Conservation (phyloP, 2,888 invertebrate species). For the Endomychus coccineus region DNA sequence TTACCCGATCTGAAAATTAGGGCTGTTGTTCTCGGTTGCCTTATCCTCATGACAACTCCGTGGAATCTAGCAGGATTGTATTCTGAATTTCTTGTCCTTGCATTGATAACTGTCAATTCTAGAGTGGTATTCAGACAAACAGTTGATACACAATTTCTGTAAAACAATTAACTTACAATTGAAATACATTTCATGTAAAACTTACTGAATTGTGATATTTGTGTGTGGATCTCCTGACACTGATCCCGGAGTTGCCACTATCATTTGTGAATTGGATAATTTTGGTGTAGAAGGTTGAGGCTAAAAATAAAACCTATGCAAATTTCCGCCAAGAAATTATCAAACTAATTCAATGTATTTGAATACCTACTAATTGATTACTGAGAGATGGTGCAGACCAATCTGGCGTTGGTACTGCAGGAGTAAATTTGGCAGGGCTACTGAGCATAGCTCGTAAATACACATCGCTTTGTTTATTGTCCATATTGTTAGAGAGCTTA, state of each 20-base stretch:
- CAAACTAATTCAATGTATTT: not conserved
- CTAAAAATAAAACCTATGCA: too few species aligned
- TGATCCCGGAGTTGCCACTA: slow-evolving; percentile 36
- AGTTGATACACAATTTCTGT: slow-evolving; percentile 74
- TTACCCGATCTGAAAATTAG: slow-evolving; percentile 75
- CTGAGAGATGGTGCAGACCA: slow-evolving; percentile 30
- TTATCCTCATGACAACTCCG: slow-evolving; percentile 75
- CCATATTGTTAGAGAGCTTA: too few species aligned
- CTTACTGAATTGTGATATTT: slow-evolving; percentile 44
- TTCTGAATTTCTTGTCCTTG: slow-evolving; percentile 73
- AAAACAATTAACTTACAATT: slow-evolving; percentile 3
- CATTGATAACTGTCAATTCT: slow-evolving; percentile 66
- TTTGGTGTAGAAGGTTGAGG: not conserved
- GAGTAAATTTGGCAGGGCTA: slow-evolving; percentile 38
- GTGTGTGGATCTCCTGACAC: slow-evolving; percentile 48
- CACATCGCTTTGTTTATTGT: slow-evolving; percentile 30
- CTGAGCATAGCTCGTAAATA: slow-evolving; percentile 41
- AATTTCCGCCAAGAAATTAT: not conserved
- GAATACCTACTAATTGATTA: not conserved
- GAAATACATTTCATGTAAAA: slow-evolving; percentile 3
- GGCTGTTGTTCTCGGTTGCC: slow-evolving; percentile 69
- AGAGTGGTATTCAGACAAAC: slow-evolving; percentile 67
- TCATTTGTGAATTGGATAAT: slow-evolving; percentile 26
- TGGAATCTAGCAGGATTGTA: slow-evolving; percentile 77
- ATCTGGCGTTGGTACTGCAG: slow-evolving; percentile 42